Evolutionary conservation across 2,888 invertebrate species (phyloP), one percentile per base, ranked within the genome.

Genomic region (Watsonalla binaria): DNA sequence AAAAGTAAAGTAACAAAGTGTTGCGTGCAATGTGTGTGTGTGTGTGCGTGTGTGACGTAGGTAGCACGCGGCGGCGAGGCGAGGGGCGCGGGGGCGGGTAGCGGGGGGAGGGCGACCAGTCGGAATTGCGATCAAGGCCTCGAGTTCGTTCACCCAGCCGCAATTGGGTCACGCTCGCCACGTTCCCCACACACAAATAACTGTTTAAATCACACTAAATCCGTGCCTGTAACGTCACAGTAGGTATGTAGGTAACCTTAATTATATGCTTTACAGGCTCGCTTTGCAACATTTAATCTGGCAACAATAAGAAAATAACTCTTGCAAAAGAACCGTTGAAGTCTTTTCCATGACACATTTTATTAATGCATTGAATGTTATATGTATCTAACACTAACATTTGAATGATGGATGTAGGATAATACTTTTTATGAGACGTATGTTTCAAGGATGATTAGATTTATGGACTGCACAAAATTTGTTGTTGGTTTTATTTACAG

Each of bases 121-220:
- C 78, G 72, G 82, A 85, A 90, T 90, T 90, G 90, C 90, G 90
- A 90, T 89, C 90, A 90, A 90, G 90, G 90, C 90, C 90, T 70
- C 78, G 75, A 80, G 90, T 86, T 90, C 90, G 89, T 90, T 89
- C 87, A 89, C 90, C 90, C 83, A 74, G 68, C 63, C 60, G 73
- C 84, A 90, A 89, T 82, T 88, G 74, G 90, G 90, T 89, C 89
- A 86, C 81, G 82, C 84, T 78, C 75, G 75, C 74, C 77, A 74
- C 76, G 74, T 53, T 74, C 76, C 74, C 72, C 75, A 73, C 82
- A 80, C 82, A 79, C 82, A 81, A 84, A 84, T 85, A 86, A 84
- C 86, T 82, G 84, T 85, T 79, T 79, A 81, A 82, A 82, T 80
- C 78, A 74, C 76, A 84, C 86, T 83, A 82, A 87, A 85, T 88